Conservation (phyloP, 1,140 invertebrate species). For the Octopus bimaculoides region DNA sequence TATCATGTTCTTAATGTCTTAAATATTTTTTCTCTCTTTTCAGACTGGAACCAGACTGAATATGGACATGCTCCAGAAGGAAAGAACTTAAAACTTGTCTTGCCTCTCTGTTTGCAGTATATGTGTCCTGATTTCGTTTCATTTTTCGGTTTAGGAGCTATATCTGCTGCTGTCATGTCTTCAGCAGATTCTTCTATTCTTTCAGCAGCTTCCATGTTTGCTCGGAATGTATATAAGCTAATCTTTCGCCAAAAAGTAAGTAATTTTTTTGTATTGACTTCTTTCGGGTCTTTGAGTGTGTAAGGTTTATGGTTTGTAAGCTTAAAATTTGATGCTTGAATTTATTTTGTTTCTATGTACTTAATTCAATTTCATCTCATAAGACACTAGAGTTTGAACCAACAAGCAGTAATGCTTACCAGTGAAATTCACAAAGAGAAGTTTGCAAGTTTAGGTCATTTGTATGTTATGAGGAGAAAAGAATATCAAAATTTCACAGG, state of each 20-base stretch:
- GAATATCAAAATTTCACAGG: too few relatives aligned
- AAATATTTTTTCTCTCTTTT: background rate
- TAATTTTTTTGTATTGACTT: background rate
- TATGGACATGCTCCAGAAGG: slow-evolving; percentile 71
- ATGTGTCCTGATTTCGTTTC: slow-evolving; percentile 88
- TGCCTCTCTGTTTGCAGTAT: slow-evolving; percentile 95
- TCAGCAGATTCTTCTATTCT: slow-evolving; percentile 96
- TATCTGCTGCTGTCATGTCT: slow-evolving; percentile 97
- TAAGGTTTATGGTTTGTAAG: too few relatives aligned
- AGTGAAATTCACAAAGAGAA: too few relatives aligned
- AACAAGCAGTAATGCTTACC: too few relatives aligned
- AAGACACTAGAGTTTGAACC: too few relatives aligned
- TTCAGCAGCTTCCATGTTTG: slow-evolving; percentile 97
- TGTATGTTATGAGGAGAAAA: too few relatives aligned
- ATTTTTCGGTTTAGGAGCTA: slow-evolving; percentile 96
- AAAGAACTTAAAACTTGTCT: slow-evolving; percentile 84
- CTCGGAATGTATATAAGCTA: slow-evolving; percentile 94
- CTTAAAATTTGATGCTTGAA: too few relatives aligned
- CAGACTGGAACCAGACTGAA: slow-evolving; percentile 90
- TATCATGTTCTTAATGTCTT: background rate
- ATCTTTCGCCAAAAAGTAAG: slow-evolving; percentile 87
- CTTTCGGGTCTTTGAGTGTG: too few relatives aligned
- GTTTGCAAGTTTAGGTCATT: too few relatives aligned
- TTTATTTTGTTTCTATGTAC: too few relatives aligned
- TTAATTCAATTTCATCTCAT: too few relatives aligned